Evolutionary conservation across 1,140 invertebrate species (phyloP), one percentile per base, ranked within the genome.

Genomic region (Periplaneta americana): DNA sequence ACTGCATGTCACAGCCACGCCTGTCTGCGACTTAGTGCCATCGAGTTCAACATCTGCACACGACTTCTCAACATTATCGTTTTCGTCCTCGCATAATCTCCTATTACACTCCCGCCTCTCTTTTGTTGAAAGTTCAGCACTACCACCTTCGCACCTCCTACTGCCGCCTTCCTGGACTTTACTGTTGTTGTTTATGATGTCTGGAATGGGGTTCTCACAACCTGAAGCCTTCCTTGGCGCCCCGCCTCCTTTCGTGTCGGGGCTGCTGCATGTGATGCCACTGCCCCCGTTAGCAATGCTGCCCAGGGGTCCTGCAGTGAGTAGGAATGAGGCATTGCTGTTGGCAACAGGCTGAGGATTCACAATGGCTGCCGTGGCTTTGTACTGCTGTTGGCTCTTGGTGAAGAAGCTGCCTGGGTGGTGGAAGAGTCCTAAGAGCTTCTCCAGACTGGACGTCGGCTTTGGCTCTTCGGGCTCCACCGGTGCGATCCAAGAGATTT

Each of bases 381-480:
- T 57, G 37, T 80, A 48, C 57, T 80, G 78, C 15, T 34, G 57
- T 80, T 66, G 78, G 2, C 36, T n/a, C 37, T 80, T 80, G 39
- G 13, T 81, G 34, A 81, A 81, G 74, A 75, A 75, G 87, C 87
- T 83, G 85, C 85, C 83, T 87, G 84, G 84, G 76, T 85, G 84
- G 34, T 84, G 83, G 79, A 86, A 86, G n/a, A 86, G 78, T 6
- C 85, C 85, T n/a, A 86, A 79, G n/a, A 86, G 83, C 82, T 83
- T 85, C 81, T 85, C 85, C 35, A 86, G 81, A 80, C 83, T 81
- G 22, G 84, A 83, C 8, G 82, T 79, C 32, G 81, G 31, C 75
- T 83, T 78, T 28, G 80, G 39, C 48, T 79, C 76, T 48, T 78
- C n/a, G 74, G 66, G 74, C 34, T 83, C 13, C 78, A 80, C 36